Percentiles rank a stretch among this genome's conserved stretches.
phyloP scores from a whole-genome alignment of 1,140 invertebrate species.

The Potamilus streckersoni region DNA sequence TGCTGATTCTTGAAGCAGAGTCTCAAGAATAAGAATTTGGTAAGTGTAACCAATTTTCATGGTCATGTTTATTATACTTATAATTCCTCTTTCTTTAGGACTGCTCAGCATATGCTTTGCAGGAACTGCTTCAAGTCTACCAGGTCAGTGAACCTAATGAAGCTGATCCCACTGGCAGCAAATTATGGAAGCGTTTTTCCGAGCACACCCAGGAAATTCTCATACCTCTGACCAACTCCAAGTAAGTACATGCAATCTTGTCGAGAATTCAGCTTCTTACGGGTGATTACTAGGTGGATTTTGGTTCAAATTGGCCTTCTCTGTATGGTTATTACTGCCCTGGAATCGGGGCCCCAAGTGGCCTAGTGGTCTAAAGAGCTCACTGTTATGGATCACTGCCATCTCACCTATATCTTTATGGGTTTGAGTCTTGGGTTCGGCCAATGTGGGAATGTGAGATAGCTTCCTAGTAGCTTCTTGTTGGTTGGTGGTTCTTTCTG shows the following conservation, averaged over 20 bases:
- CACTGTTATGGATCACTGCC: no score
- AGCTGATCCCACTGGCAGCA: slow-evolving; percentile 30
- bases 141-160: slow-evolving; percentile 50
- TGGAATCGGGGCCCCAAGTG: no score
- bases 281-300: background rate
- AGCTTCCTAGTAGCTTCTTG: no score
- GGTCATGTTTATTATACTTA: slow-evolving; percentile 10
- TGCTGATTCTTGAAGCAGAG: no score
- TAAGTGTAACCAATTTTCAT: no score
- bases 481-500: no score
- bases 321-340: no score
- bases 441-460: no score
- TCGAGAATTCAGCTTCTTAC: background rate
- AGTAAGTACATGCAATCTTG: slow-evolving; percentile 47
- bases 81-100: slow-evolving; percentile 47
- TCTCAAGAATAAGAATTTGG: no score
- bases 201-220: slow-evolving; percentile 69
- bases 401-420: no score
- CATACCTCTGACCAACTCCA: slow-evolving; percentile 67
- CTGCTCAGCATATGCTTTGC: slow-evolving; percentile 68
- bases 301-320: background rate
- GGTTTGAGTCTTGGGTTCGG: no score
- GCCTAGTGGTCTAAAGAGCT: no score
- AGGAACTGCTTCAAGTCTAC: slow-evolving; percentile 69
- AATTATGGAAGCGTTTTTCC: slow-evolving; percentile 68